These are phyloP conservation scores for Lepidurus couesii DNA, from an alignment of 1,140 invertebrate genomes.

Conservation along the genomic window DNA sequence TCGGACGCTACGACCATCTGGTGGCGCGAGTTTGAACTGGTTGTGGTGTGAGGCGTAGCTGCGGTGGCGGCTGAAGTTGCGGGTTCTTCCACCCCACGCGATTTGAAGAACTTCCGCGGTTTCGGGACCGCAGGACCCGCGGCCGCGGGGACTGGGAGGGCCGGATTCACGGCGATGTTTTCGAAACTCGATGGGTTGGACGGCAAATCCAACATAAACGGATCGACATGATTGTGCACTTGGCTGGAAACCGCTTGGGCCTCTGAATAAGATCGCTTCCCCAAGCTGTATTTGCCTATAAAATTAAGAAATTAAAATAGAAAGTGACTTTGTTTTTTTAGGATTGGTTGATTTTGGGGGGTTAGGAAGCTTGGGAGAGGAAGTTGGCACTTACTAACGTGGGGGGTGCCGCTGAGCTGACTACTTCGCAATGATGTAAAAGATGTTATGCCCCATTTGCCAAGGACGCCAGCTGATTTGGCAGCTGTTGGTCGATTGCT, in stretches of 20 bases:
- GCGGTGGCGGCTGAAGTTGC: not conserved
- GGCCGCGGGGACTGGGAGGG: constrained; percentile 39
- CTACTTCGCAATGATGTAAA: constrained; percentile 81
- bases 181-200: not conserved
- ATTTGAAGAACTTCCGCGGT: constrained; percentile 87
- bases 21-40: not conserved
- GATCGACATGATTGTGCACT: constrained; percentile 40
- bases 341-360: not conserved
- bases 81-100: constrained; percentile 50
- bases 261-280: constrained; percentile 19
- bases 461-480: constrained; percentile 78
- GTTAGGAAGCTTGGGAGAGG: not conserved
- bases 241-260: not conserved
- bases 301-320: not conserved
- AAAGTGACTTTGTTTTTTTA: not conserved
- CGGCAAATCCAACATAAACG: constrained; percentile 46
- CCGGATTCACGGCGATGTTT: not conserved
- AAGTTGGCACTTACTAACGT: not conserved
- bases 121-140: constrained; percentile 49
- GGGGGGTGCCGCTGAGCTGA: constrained; percentile 55
- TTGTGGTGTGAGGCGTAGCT: not conserved
- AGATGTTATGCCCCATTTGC: constrained; percentile 88
- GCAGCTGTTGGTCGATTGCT: constrained; percentile 74
- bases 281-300: constrained; percentile 26
- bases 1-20: not conserved